Conservation (phyloP, 1,140 invertebrate species). For the Procambarus clarkii region DNA sequence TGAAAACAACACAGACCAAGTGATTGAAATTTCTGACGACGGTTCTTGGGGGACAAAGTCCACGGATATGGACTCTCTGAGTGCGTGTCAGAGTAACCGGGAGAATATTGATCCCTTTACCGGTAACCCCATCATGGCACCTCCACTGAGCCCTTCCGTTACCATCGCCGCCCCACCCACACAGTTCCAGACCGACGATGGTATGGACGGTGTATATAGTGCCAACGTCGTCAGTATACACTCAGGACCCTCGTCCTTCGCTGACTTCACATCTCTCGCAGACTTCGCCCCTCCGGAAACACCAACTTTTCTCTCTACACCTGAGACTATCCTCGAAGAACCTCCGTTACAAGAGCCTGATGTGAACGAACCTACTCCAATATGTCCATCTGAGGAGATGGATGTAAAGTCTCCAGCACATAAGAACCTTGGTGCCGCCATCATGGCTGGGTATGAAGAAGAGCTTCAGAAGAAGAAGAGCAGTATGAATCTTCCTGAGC, state of each 20-base stretch:
- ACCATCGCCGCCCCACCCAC: conserved; percentile 62
- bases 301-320: neutral
- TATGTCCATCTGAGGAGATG: neutral
- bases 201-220: conserved; percentile 61
- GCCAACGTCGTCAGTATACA: conserved; percentile 55
- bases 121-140: conserved; percentile 57
- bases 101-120: conserved; percentile 55
- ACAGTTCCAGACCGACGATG: conserved; percentile 59
- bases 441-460: conserved; percentile 73
- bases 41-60: conserved; percentile 70
- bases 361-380: neutral
- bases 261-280: conserved; percentile 8
- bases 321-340: conserved; percentile 54
- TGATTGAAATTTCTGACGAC: conserved; percentile 73
- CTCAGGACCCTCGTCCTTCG: conserved; percentile 67
- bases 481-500: conserved; percentile 72
- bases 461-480: conserved; percentile 71
- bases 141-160: conserved; percentile 50
- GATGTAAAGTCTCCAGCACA: neutral
- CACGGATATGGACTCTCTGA: conserved; percentile 22
- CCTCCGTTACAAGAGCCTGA: neutral
- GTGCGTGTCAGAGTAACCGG: neutral
- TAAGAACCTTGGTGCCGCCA: conserved; percentile 73
- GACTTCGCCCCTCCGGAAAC: neutral
- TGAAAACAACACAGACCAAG: conserved; percentile 21